phyloP scores from a whole-genome alignment of 2,113 vertebrate species.

The Microcebus tavaratra region DNA sequence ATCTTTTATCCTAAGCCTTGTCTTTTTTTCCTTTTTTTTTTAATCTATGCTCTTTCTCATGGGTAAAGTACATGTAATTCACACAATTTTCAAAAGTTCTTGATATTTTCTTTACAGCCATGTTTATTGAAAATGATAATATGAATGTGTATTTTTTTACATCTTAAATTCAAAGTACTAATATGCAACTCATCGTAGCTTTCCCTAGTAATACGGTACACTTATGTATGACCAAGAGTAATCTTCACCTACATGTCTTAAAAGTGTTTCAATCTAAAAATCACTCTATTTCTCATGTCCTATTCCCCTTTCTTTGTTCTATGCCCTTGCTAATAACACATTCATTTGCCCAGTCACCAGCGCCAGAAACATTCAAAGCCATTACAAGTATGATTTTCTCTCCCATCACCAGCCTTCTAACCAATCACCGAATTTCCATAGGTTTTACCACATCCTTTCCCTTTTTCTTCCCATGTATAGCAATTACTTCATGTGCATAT shows the following conservation, averaged over 20 bases:
- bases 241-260: neutral
- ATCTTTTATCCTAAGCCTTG: neutral
- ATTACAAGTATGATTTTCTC: neutral
- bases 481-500: neutral
- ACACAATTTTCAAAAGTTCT: neutral
- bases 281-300: neutral
- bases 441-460: neutral
- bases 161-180: neutral
- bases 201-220: neutral
- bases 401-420: neutral
- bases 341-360: neutral
- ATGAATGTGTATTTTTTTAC: neutral
- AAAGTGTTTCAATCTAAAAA: neutral
- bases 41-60: neutral
- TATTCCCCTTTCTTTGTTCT: neutral
- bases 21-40: neutral
- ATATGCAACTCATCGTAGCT: neutral
- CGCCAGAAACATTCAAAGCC: neutral
- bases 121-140: neutral
- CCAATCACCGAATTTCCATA: neutral
- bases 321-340: neutral
- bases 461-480: neutral
- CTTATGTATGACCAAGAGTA: neutral
- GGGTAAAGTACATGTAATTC: neutral
- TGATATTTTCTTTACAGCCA: neutral